Evolutionary conservation across 2,113 vertebrate species (phyloP), one percentile per base, ranked within the genome.

Genomic region (Pionites leucogaster): DNA sequence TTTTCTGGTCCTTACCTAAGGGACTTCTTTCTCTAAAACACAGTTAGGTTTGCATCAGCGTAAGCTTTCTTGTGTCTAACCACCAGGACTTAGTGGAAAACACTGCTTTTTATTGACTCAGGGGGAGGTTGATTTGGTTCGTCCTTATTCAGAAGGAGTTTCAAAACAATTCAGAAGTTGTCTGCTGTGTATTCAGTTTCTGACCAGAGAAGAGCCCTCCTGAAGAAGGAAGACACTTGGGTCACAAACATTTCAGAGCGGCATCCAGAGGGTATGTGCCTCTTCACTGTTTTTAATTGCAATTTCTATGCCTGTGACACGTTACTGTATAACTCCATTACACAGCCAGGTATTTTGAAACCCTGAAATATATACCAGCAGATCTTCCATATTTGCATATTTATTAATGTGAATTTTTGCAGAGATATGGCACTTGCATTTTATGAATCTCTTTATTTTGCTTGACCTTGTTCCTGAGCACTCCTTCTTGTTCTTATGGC

Each of bases 1-100:
- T 82, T 80, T 82, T 85, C 44, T 69, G 86, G 14, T 62, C 18
- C 41, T 92, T 50, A 55, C n/a, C 28, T 65, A 35, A 85, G 87
- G 41, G 67, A 74, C 29, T 90, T 71, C 16, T 41, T 68, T 69
- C 75, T 87, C 81, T 86, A 71, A 69, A 91, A 71, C 25, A 77
- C 31, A 75, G 42, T 28, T 50, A 63, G 25, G 46, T 68, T 93
- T 92, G 28, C 69, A 67, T 63, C 52, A 63, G 27, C 8, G 0
- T 27, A 65, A 63, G 11, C 28, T 84, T 64, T 89, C 62, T 89
- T 53, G 31, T 65, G 37, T 85, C 44, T 46, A 8, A n/a, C 27
- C 31, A n/a, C 62, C 39, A 89, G 80, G 52, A 78, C 15, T 50
- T 60, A 50, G 55, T 64, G 50, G 55, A 75, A 95, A 91, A 78